Percentiles rank a stretch among this genome's conserved stretches.
These are phyloP conservation scores for Aspidiotus destructor DNA, from an alignment of 2,888 invertebrate genomes.

Conservation along the genomic window DNA sequence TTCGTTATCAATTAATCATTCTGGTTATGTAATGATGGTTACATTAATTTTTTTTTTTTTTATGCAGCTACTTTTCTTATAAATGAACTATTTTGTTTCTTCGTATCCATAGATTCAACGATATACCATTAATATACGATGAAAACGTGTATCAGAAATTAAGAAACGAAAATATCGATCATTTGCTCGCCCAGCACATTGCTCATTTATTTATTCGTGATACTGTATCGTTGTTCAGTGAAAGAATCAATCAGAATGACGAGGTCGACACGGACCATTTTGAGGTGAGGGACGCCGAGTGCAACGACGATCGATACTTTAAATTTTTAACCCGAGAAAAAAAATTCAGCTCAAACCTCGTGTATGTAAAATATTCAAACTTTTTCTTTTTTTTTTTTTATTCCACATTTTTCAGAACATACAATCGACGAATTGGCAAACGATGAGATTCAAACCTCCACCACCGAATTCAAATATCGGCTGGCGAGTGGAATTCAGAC, in stretches of 20 bases:
- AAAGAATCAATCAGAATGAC: constrained; percentile 90
- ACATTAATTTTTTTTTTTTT: too few species aligned
- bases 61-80: too few species aligned
- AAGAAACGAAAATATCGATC: constrained; percentile 80
- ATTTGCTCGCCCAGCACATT: constrained; percentile 84
- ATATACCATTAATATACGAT: constrained; percentile 82
- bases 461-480: constrained; percentile 93
- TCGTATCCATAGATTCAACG: constrained; percentile 62
- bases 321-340: not conserved
- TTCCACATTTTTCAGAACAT: constrained; percentile 61
- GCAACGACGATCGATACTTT: not conserved
- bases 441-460: constrained; percentile 97
- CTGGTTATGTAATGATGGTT: too few species aligned
- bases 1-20: too few species aligned
- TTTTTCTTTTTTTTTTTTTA: not conserved
- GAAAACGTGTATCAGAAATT: constrained; percentile 70
- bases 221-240: constrained; percentile 87
- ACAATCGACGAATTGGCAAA: constrained; percentile 99
- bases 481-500: constrained; percentile 98
- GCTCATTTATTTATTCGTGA: constrained; percentile 98
- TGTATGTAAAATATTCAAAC: not conserved
- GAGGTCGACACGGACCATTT: constrained; percentile 93
- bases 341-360: not conserved
- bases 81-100: too few species aligned
- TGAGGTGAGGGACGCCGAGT: constrained; percentile 56